Evolutionary conservation across 2,113 vertebrate genomes (phyloP).

Genomic region (Halcyon malimbica): DNA sequence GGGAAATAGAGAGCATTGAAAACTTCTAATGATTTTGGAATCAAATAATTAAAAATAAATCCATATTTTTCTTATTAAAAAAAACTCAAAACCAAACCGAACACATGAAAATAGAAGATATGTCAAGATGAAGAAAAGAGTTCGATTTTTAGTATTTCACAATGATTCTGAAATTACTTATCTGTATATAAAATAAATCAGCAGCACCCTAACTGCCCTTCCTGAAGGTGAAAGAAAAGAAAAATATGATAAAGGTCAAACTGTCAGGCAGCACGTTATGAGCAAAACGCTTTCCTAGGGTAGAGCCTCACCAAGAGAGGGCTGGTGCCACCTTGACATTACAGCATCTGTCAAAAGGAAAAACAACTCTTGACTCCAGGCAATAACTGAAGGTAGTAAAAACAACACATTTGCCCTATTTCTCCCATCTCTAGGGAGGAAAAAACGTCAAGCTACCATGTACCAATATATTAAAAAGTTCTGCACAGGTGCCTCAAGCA

Average conservation of each 20-base stretch:
- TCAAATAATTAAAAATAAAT: not conserved
- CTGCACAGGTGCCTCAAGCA: not conserved
- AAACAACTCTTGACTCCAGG: slow-evolving; percentile 27
- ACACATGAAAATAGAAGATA: not conserved
- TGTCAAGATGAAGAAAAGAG: not conserved
- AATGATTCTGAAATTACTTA: not conserved
- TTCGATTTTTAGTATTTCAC: not conserved
- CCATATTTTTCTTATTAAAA: not conserved
- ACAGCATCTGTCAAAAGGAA: slow-evolving; percentile 33
- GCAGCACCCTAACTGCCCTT: not conserved
- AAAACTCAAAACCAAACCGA: not conserved
- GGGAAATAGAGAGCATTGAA: not conserved
- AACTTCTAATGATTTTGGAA: not conserved
- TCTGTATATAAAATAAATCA: not conserved
- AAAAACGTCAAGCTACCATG: not conserved
- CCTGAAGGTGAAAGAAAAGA: not conserved
- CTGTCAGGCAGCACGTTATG: not conserved
- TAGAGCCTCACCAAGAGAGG: not conserved
- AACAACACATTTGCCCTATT: slow-evolving; percentile 22
- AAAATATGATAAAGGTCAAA: slow-evolving; percentile 34
- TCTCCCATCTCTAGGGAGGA: not conserved
- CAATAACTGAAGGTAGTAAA: slow-evolving; percentile 30
- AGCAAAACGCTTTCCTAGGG: slow-evolving; percentile 10
- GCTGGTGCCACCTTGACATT: slow-evolving; percentile 32
- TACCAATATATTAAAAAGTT: slow-evolving; percentile 35